These are phyloP conservation scores for Actias luna DNA, from an alignment of 2,888 invertebrate genomes.

Conservation along the genomic window DNA sequence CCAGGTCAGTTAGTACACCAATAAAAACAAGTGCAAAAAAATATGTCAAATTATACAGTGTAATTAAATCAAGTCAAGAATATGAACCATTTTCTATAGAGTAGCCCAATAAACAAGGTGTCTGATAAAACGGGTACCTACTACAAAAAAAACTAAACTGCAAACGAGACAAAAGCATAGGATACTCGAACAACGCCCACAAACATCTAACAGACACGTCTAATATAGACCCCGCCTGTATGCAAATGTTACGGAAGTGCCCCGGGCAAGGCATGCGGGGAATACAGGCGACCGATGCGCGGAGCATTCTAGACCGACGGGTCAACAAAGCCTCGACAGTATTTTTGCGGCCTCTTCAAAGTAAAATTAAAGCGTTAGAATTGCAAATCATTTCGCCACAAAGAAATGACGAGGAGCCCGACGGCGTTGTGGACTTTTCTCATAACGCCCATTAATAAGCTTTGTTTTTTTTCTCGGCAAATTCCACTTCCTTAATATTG, in stretches of 20 bases:
- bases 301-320: conserved; percentile 35
- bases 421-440: conserved; percentile 71
- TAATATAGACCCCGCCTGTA: conserved; percentile 71
- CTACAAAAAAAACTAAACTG: background rate
- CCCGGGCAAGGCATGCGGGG: conserved; percentile 43
- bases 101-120: background rate
- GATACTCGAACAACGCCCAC: conserved; percentile 48
- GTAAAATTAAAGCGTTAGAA: conserved; percentile 79
- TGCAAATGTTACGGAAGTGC: conserved; percentile 70
- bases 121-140: background rate
- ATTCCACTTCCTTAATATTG: conserved; percentile 47
- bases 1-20: no score
- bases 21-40: no score
- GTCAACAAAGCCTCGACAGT: conserved; percentile 60
- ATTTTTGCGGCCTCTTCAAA: conserved; percentile 78
- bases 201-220: conserved; percentile 57
- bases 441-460: conserved; percentile 64
- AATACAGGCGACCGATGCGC: conserved; percentile 24
- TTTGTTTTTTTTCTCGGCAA: conserved; percentile 49
- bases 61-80: no score
- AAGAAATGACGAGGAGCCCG: conserved; percentile 71
- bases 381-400: conserved; percentile 76
- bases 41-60: no score
- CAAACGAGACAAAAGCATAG: background rate
- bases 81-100: no score